These are phyloP conservation scores for Acrocyrtus sp. DNA, from an alignment of 2,888 invertebrate genomes.

Conservation along the genomic window DNA sequence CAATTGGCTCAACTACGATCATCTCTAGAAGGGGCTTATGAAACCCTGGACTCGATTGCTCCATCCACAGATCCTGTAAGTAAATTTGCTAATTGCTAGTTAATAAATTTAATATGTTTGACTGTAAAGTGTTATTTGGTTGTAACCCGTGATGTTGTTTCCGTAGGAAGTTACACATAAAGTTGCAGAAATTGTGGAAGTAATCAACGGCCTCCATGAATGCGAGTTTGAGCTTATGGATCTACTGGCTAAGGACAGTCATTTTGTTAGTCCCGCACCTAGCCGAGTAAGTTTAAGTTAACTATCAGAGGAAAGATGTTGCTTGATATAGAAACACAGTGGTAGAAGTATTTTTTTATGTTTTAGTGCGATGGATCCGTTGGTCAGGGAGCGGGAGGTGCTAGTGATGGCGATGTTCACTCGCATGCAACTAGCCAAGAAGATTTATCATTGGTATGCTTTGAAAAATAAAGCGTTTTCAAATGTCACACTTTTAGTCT, in stretches of 20 bases:
- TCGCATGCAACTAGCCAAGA: slow-evolving; percentile 39
- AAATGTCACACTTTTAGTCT: no score
- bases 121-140: no score
- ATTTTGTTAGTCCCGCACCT: slow-evolving; percentile 30
- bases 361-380: slow-evolving; percentile 32
- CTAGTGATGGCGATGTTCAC: slow-evolving; percentile 13
- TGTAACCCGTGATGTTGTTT: no score
- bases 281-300: slow-evolving; percentile 12
- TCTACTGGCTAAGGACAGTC: slow-evolving; percentile 31
- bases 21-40: slow-evolving; percentile 38
- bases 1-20: slow-evolving; percentile 37
- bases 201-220: slow-evolving; percentile 47
- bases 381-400: neutral
- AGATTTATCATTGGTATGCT: slow-evolving; percentile 39
- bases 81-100: no score
- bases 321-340: no score
- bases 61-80: slow-evolving; percentile 39
- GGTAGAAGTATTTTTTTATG: no score
- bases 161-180: slow-evolving; percentile 36
- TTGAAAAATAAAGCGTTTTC: slow-evolving; percentile 1
- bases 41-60: slow-evolving; percentile 36
- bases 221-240: slow-evolving; percentile 52
- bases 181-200: slow-evolving; percentile 43
- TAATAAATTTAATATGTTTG: no score
- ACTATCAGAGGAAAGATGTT: no score